These are phyloP conservation scores for Hecatera dysodea DNA, from an alignment of 2,888 invertebrate genomes.

Conservation along the genomic window DNA sequence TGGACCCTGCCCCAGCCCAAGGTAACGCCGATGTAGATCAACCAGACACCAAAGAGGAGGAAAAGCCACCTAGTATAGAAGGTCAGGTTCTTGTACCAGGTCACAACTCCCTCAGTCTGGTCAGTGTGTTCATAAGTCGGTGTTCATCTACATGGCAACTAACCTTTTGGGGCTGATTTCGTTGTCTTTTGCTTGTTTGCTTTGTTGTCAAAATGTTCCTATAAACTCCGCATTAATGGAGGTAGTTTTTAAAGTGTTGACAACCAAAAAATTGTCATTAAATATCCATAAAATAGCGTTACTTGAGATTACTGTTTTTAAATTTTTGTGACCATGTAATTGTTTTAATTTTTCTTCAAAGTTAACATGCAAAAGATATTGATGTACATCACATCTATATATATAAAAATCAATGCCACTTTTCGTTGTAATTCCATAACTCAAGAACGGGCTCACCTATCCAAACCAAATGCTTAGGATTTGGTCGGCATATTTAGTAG, in stretches of 20 bases:
- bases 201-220: constrained; percentile 20
- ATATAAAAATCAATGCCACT: neutral
- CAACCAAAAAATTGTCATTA: neutral
- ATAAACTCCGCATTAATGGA: constrained; percentile 6
- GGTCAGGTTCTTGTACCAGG: constrained; percentile 75
- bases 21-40: constrained; percentile 88
- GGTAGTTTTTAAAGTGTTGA: constrained; percentile 11
- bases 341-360: constrained; percentile 8
- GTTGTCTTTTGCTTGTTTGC: constrained; percentile 42
- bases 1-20: constrained; percentile 74
- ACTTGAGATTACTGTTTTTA: neutral
- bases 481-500: too few relatives aligned
- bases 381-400: constrained; percentile 3
- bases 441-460: too few relatives aligned
- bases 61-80: constrained; percentile 67
- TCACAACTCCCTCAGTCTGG: constrained; percentile 44
- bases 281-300: neutral
- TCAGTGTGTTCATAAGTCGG: constrained; percentile 71
- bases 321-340: neutral
- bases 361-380: constrained; percentile 20
- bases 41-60: constrained; percentile 74
- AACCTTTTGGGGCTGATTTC: constrained; percentile 76
- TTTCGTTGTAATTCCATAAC: too few relatives aligned
- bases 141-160: constrained; percentile 87
- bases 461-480: too few relatives aligned